A percentile compares a stretch with the other conserved stretches of the same genome.
These are phyloP conservation scores for Somateria mollissima DNA, from an alignment of 2,797 vertebrate species.

Conservation along the genomic window DNA sequence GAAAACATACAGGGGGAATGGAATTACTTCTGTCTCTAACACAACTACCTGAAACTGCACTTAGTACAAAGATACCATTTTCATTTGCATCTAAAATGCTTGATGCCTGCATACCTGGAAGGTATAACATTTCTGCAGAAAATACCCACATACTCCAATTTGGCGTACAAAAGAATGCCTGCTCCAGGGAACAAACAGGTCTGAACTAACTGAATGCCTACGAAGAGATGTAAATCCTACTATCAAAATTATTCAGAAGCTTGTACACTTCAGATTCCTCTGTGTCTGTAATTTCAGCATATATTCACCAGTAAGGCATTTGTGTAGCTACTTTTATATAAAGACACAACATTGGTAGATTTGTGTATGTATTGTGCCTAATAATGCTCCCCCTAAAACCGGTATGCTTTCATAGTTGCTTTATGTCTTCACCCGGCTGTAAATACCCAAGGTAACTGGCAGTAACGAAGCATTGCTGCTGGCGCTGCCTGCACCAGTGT, in stretches of 20 bases:
- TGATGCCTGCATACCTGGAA: not conserved
- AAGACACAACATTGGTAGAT: not conserved
- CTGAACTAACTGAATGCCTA: conserved; percentile 1
- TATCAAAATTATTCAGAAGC: not conserved
- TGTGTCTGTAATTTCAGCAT: not conserved
- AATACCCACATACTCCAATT: not conserved
- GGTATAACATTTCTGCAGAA: not conserved
- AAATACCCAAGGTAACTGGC: not conserved
- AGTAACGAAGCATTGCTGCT: not conserved
- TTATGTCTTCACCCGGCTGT: not conserved
- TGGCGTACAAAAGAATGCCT: not conserved
- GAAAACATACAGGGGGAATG: not conserved
- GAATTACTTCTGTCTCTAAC: not conserved
- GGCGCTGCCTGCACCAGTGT: fast-evolving
- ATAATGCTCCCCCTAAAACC: not conserved
- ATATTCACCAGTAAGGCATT: fast-evolving
- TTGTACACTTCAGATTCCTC: not conserved
- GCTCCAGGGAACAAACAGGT: not conserved
- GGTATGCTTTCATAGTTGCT: not conserved
- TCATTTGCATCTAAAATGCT: not conserved
- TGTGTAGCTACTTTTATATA: not conserved
- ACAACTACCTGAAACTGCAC: not conserved
- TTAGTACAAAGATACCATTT: conserved; percentile 3
- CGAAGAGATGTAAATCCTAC: not conserved
- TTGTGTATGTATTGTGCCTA: not conserved